phyloP scores from a whole-genome alignment of 1,140 invertebrate genomes.

The Sinella curviseta region DNA sequence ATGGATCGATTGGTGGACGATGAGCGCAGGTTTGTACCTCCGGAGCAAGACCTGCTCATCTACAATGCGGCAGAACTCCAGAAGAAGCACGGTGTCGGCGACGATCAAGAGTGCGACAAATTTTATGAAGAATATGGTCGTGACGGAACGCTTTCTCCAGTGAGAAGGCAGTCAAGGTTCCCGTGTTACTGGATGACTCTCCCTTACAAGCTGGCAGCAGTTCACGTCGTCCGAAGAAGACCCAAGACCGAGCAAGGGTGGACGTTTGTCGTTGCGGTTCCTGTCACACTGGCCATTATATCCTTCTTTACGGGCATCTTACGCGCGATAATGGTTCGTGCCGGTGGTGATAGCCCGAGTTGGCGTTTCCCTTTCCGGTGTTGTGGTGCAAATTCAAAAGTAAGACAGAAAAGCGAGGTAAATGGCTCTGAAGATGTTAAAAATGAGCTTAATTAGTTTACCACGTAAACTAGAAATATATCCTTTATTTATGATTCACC shows the following conservation, averaged over 20 bases:
- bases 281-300: constrained; percentile 75
- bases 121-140: constrained; percentile 79
- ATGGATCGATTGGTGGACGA: background rate
- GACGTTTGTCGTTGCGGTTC: constrained; percentile 75
- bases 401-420: constrained; percentile 47
- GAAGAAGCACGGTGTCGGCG: constrained; percentile 84
- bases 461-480: no score
- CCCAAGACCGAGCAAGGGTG: constrained; percentile 77
- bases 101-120: constrained; percentile 85
- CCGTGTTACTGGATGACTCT: constrained; percentile 73
- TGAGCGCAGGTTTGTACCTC: constrained; percentile 65
- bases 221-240: constrained; percentile 76
- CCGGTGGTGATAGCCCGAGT: constrained; percentile 82
- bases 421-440: constrained; percentile 44
- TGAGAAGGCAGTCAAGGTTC: constrained; percentile 80
- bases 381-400: constrained; percentile 57
- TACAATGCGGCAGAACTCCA: constrained; percentile 79
- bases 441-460: no score
- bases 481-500: no score
- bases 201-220: constrained; percentile 66
- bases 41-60: constrained; percentile 75
- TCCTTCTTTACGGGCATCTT: constrained; percentile 80
- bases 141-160: constrained; percentile 79
- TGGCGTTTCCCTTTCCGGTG: constrained; percentile 85
- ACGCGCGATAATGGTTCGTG: constrained; percentile 80